These are phyloP conservation scores for Allygus modestus DNA, from an alignment of 2,888 invertebrate species.

Conservation along the genomic window DNA sequence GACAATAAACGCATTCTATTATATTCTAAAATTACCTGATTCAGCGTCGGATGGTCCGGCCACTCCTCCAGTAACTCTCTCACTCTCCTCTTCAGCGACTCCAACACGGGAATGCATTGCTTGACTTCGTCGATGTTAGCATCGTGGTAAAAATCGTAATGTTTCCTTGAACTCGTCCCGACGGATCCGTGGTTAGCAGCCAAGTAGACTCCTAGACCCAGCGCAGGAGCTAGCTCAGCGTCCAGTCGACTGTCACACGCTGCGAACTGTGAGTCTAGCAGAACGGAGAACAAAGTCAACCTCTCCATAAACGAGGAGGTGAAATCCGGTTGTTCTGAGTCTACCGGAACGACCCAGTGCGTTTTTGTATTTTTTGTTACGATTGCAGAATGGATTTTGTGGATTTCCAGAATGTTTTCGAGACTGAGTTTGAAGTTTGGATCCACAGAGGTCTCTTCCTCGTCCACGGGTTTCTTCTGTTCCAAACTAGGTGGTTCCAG, in stretches of 20 bases:
- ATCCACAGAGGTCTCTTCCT: conserved; percentile 68
- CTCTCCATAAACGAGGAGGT: conserved; percentile 78
- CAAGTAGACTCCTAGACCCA: conserved; percentile 77
- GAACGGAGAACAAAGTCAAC: conserved; percentile 78
- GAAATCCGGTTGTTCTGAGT: conserved; percentile 70
- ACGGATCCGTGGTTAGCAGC: conserved; percentile 75
- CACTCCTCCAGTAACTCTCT: conserved; percentile 84
- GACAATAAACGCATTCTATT: too few species aligned
- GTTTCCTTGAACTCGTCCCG: conserved; percentile 70
- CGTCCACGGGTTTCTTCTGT: conserved; percentile 71
- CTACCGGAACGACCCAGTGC: conserved; percentile 79
- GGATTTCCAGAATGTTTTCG: conserved; percentile 80
- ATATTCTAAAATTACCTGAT: conserved; percentile 83
- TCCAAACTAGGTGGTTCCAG: conserved; percentile 78
- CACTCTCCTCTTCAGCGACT: conserved; percentile 80
- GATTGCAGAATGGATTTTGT: conserved; percentile 80
- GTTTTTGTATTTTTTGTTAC: conserved; percentile 78
- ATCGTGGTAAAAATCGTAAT: conserved; percentile 89
- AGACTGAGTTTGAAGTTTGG: conserved; percentile 72
- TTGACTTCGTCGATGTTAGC: conserved; percentile 88
- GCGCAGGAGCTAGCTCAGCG: conserved; percentile 77
- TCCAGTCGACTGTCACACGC: conserved; percentile 78
- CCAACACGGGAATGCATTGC: conserved; percentile 84
- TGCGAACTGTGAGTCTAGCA: conserved; percentile 77
- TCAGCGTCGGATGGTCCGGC: conserved; percentile 94